Evolutionary conservation across 1,140 invertebrate species (phyloP).

Genomic region (Coelopa frigida): DNA sequence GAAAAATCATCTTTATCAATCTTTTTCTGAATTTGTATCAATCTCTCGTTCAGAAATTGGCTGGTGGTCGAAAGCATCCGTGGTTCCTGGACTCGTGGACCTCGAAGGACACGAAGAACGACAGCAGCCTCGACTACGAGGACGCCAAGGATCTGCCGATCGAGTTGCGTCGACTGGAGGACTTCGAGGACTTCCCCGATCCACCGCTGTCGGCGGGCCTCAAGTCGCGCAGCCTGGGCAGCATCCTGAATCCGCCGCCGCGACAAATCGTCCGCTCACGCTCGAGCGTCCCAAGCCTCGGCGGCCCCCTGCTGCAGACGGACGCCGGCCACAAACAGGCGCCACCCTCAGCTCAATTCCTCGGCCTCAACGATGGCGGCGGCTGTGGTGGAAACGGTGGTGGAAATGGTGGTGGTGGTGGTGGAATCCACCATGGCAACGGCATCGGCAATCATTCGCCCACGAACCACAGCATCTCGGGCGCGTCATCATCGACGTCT

Average conservation of each 20-base stretch:
- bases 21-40: too few relatives aligned
- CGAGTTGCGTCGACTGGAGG: constrained; percentile 77
- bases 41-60: constrained; percentile 55
- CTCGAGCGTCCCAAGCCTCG: constrained; percentile 65
- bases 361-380: not conserved
- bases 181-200: constrained; percentile 52
- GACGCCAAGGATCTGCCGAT: constrained; percentile 74
- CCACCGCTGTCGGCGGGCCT: constrained; percentile 43
- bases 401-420: not conserved
- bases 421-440: too few relatives aligned
- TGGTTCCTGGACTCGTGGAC: constrained; percentile 78
- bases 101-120: constrained; percentile 50
- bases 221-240: constrained; percentile 59
- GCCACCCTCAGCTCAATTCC: not conserved
- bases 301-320: constrained; percentile 29
- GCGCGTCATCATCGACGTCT: constrained; percentile 20
- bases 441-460: constrained; percentile 17
- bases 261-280: constrained; percentile 62
- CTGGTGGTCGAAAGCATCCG: constrained; percentile 59
- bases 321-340: constrained; percentile 5
- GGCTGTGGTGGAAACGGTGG: not conserved
- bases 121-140: constrained; percentile 53
- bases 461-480: not conserved
- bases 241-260: constrained; percentile 65
- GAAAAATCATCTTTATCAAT: too few relatives aligned